Evolutionary conservation across 2,797 vertebrate genomes (phyloP).

Genomic region (Pseudopleuronectes americanus): DNA sequence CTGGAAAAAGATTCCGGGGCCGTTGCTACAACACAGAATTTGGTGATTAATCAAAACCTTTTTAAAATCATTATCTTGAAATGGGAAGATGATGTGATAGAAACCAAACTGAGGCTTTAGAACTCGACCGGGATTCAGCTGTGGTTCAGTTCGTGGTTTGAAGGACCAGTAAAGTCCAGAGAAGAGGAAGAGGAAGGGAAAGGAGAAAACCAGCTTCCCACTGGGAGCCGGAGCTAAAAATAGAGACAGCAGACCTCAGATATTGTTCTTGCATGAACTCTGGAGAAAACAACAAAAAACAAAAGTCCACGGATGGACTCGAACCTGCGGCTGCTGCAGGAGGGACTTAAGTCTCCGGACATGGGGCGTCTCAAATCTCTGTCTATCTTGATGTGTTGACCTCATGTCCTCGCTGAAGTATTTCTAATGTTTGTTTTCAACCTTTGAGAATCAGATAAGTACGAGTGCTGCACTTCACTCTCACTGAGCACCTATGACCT

Average conservation of each 20-base stretch:
- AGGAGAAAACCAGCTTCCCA: constrained; percentile 44
- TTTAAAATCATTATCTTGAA: constrained; percentile 28
- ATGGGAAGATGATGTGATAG: neutral
- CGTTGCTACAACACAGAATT: neutral
- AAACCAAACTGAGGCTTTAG: neutral
- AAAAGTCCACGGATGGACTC: neutral
- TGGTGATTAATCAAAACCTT: constrained; percentile 16
- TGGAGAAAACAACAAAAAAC: neutral
- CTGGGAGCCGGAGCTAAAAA: constrained; percentile 57
- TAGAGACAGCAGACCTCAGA: constrained; percentile 52
- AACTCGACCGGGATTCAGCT: too few relatives aligned
- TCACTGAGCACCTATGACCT: too few relatives aligned
- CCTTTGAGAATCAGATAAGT: too few relatives aligned
- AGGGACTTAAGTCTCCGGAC: too few relatives aligned
- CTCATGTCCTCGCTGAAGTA: too few relatives aligned
- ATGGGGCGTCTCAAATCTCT: too few relatives aligned
- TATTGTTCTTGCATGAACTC: constrained; percentile 31
- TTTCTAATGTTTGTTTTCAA: too few relatives aligned
- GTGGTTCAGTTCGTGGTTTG: too few relatives aligned
- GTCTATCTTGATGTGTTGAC: too few relatives aligned
- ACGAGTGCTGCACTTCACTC: too few relatives aligned
- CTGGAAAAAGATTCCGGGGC: neutral
- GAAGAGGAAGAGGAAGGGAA: constrained; percentile 47
- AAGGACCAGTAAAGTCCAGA: too few relatives aligned
- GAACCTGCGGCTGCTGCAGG: too few relatives aligned